Conservation (phyloP, 2,888 invertebrate species). For the Meta bourneti region DNA sequence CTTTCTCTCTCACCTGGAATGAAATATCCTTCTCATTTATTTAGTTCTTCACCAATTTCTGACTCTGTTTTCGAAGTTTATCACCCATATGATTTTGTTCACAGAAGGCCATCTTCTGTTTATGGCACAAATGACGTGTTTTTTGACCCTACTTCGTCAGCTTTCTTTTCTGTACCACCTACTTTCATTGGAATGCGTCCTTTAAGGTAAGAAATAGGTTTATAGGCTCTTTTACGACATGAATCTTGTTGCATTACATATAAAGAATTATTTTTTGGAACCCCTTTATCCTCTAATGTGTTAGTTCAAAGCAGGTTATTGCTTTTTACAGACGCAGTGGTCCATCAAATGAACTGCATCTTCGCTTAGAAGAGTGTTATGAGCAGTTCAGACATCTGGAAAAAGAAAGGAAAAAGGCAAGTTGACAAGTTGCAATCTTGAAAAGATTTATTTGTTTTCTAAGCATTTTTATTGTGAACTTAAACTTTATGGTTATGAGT, state of each 20-base stretch:
- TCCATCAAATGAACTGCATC: slow-evolving; percentile 84
- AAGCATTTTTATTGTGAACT: background rate
- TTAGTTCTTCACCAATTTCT: slow-evolving; percentile 61
- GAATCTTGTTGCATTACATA: too few relatives aligned
- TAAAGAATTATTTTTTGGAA: background rate
- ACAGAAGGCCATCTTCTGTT: slow-evolving; percentile 61
- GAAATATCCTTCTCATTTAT: slow-evolving; percentile 70
- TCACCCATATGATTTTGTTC: slow-evolving; percentile 74
- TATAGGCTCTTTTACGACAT: background rate
- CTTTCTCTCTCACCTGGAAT: slow-evolving; percentile 55
- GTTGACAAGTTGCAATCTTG: background rate
- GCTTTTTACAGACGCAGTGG: slow-evolving; percentile 70
- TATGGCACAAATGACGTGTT: slow-evolving; percentile 72
- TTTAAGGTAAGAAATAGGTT: slow-evolving; percentile 55
- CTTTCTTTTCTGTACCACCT: slow-evolving; percentile 73
- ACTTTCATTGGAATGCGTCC: slow-evolving; percentile 74
- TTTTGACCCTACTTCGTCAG: slow-evolving; percentile 69
- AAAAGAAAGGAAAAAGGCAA: slow-evolving; percentile 87
- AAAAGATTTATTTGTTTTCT: background rate
- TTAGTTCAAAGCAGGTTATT: background rate
- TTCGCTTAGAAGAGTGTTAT: slow-evolving; percentile 88
- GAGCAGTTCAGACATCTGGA: slow-evolving; percentile 90
- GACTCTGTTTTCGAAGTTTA: slow-evolving; percentile 74
- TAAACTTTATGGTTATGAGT: too few relatives aligned
- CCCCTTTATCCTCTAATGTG: background rate